A percentile compares a stretch with the other conserved stretches of the same genome.
phyloP scores from a whole-genome alignment of 2,113 vertebrate genomes.

The Pan troglodytes region NHGRI_mPanTro3-v2.1_pri NC_072410.2:69600001-69600500 shows the following conservation, averaged over 20 bases:
- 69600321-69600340: neutral
- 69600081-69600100: constrained; percentile 10
- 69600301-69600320: neutral
- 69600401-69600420: neutral
- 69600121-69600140: neutral
- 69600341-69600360: neutral
- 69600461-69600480: neutral
- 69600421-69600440: neutral
- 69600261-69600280: neutral
- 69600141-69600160: neutral
- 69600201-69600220: neutral
- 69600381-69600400: neutral
- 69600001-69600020: neutral
- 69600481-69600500: neutral
- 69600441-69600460: neutral
- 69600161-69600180: neutral
- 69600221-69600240: neutral
- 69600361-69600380: neutral
- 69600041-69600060: neutral
- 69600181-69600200: neutral
- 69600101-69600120: neutral
- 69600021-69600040: neutral
- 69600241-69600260: neutral
- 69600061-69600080: neutral
- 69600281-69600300: neutral